Evolutionary conservation across 2,113 vertebrate species (phyloP).

Genomic region (Xyliphius kryptos): DNA sequence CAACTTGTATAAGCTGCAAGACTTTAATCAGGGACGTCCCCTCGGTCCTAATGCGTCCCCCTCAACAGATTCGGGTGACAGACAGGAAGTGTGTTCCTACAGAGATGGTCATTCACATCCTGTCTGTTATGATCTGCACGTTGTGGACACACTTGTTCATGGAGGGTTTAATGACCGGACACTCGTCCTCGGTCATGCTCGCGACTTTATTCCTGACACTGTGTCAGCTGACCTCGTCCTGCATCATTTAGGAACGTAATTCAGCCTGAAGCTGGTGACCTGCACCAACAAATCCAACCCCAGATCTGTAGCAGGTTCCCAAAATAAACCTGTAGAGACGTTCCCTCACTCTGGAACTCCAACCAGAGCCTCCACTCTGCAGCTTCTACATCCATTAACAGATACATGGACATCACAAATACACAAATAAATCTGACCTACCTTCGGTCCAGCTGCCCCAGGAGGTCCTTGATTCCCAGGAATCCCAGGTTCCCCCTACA

Average conservation of each 20-base stretch:
- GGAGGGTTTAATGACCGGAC: background rate
- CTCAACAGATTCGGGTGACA: constrained; percentile 27
- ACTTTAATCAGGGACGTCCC: constrained; percentile 5
- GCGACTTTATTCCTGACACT: constrained; percentile 1
- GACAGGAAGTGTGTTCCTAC: background rate
- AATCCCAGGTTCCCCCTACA: constrained; percentile 37
- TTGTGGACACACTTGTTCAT: background rate
- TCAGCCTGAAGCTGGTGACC: constrained; percentile 26
- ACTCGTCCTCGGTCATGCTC: constrained; percentile 13
- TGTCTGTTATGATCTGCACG: constrained; percentile 5
- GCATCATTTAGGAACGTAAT: background rate
- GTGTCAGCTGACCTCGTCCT: constrained; percentile 26
- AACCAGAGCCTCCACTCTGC: too few species aligned
- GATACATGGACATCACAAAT: too few species aligned
- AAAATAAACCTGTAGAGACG: constrained; percentile 25
- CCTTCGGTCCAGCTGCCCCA: constrained; percentile 41
- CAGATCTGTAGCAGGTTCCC: constrained; percentile 24
- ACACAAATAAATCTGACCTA: constrained; percentile 7
- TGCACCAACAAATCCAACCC: constrained; percentile 22
- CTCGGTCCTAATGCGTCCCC: constrained; percentile 13
- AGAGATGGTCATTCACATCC: constrained; percentile 4
- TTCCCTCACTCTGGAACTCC: background rate
- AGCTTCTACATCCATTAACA: too few species aligned
- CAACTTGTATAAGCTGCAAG: too few species aligned
- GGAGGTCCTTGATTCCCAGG: constrained; percentile 38